Evolutionary conservation across 2,888 invertebrate species (phyloP).

Genomic region (Tachina lurida): DNA sequence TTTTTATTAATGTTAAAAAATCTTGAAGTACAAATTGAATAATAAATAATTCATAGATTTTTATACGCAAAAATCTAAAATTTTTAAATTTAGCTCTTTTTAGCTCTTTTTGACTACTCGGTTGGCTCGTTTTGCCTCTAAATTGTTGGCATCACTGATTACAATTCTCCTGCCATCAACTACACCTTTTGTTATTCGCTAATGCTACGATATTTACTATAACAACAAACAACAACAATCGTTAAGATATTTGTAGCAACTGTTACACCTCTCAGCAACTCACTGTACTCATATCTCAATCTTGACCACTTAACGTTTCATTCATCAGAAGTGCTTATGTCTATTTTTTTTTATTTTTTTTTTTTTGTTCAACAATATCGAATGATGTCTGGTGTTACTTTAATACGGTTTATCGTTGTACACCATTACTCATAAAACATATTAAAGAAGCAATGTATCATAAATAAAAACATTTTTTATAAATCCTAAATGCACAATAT

Average conservation of each 20-base stretch:
- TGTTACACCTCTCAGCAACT: neutral
- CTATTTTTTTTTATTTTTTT: neutral
- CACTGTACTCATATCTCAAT: neutral
- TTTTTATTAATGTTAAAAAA: too few relatives aligned
- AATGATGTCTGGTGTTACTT: neutral
- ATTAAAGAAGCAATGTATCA: neutral
- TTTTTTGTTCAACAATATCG: neutral
- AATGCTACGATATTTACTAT: too few relatives aligned
- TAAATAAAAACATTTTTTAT: neutral
- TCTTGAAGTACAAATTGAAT: too few relatives aligned
- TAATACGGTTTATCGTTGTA: neutral
- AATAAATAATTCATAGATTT: too few relatives aligned
- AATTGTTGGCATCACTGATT: too few relatives aligned
- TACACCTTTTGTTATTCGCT: too few relatives aligned
- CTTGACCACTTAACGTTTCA: conserved; percentile 12
- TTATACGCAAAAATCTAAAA: too few relatives aligned
- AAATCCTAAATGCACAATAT: neutral
- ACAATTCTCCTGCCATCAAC: too few relatives aligned
- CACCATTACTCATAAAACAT: conserved; percentile 4
- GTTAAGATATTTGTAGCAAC: neutral
- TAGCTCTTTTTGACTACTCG: too few relatives aligned
- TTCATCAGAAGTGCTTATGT: conserved; percentile 7
- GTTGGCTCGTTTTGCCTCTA: too few relatives aligned
- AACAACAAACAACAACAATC: too few relatives aligned
- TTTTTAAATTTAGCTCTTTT: too few relatives aligned